phyloP scores from a whole-genome alignment of 2,797 vertebrate genomes.

The Cuculus canorus region DNA sequence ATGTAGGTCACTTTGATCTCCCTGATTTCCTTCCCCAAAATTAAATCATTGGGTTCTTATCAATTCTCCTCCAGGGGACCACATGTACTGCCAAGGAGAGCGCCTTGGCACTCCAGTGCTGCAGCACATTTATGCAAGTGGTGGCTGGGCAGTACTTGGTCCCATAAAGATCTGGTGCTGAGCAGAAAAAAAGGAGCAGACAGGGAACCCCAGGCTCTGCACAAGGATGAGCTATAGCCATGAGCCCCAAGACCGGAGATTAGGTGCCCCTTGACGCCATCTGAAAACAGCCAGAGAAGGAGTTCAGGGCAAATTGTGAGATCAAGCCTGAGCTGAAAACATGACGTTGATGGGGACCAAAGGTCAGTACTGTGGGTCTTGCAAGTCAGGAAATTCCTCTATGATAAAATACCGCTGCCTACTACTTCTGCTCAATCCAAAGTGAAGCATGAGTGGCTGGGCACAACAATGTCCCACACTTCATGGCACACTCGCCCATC shows the following conservation, averaged over 20 bases:
- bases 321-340: background rate
- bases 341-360: background rate
- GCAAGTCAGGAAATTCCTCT: background rate
- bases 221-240: background rate
- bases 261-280: background rate
- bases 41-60: background rate
- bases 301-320: background rate
- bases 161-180: background rate
- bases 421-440: background rate
- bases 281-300: background rate
- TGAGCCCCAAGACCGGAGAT: rapidly evolving
- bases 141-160: background rate
- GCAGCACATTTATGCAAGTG: background rate
- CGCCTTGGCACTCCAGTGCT: background rate
- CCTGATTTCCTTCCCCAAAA: background rate
- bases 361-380: background rate
- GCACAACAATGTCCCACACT: background rate
- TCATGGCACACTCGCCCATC: rapidly evolving
- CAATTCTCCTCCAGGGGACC: background rate
- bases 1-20: background rate
- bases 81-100: background rate
- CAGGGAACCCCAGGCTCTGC: background rate
- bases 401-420: background rate
- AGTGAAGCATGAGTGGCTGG: rapidly evolving
- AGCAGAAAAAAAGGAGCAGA: background rate